A percentile compares a stretch with the other conserved stretches of the same genome.
phyloP scores from a whole-genome alignment of 2,797 vertebrate genomes.

The Lagorchestes hirsutus region DNA sequence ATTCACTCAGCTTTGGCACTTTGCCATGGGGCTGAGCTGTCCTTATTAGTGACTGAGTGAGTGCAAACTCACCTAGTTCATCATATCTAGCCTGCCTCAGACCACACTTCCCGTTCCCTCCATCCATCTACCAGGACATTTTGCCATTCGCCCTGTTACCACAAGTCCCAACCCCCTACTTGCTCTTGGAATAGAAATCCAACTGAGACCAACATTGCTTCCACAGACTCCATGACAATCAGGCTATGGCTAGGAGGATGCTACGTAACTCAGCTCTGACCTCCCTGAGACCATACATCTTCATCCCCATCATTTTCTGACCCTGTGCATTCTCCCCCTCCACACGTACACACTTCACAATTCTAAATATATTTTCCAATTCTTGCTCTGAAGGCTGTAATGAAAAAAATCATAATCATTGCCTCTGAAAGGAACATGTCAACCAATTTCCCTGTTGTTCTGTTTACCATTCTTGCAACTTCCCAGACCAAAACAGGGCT shows the following conservation, averaged over 20 bases:
- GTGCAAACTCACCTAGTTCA: background rate
- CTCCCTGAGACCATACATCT: background rate
- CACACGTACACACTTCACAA: background rate
- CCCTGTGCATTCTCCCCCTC: background rate
- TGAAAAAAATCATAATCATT: background rate
- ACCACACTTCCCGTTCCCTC: background rate
- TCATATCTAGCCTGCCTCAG: background rate
- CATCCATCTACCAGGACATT: background rate
- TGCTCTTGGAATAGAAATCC: background rate
- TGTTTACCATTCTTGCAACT: background rate
- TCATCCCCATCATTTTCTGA: background rate
- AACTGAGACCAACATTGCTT: background rate
- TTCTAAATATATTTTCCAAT: background rate
- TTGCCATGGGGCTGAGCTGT: background rate
- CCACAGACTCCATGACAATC: background rate
- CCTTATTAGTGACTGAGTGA: background rate
- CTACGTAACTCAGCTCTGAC: background rate
- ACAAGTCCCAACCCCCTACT: background rate
- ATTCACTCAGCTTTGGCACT: background rate
- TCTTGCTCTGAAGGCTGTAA: background rate
- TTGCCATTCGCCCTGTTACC: background rate
- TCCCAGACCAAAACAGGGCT: background rate
- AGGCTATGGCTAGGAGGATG: background rate
- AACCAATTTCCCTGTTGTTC: background rate
- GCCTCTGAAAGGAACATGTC: background rate